These are phyloP conservation scores for Habrosyne pyritoides DNA, from an alignment of 2,888 invertebrate species.

Conservation along the genomic window DNA sequence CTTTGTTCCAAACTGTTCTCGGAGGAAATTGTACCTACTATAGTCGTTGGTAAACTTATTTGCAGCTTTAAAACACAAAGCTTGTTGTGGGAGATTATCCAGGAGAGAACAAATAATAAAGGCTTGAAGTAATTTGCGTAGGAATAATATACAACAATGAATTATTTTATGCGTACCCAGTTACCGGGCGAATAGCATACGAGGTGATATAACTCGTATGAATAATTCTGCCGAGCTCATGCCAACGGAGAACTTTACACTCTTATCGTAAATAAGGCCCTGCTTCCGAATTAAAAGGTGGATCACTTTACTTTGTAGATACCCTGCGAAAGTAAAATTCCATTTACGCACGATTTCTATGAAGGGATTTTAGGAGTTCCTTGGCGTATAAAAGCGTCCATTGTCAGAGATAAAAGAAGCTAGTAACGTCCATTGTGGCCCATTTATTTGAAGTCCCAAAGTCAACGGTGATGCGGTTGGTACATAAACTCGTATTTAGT, in stretches of 20 bases:
- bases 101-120: slow-evolving; percentile 31
- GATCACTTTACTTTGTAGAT: neutral
- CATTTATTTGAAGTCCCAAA: slow-evolving; percentile 16
- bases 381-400: neutral
- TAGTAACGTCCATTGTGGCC: slow-evolving; percentile 22
- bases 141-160: slow-evolving; percentile 8
- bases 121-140: slow-evolving; percentile 16
- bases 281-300: neutral
- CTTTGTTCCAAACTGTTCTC: slow-evolving; percentile 50
- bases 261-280: neutral
- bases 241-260: neutral
- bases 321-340: neutral
- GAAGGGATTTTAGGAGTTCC: neutral
- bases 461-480: neutral
- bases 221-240: neutral
- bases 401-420: slow-evolving; percentile 1
- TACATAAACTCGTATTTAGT: neutral
- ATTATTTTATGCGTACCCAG: slow-evolving; percentile 16
- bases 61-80: slow-evolving; percentile 50
- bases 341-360: neutral
- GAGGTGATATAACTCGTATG: neutral
- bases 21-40: slow-evolving; percentile 47
- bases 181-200: neutral
- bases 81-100: slow-evolving; percentile 42
- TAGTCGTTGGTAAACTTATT: slow-evolving; percentile 48